Conservation (phyloP, 2,888 invertebrate genomes). For the Stenodera caucasica region DNA sequence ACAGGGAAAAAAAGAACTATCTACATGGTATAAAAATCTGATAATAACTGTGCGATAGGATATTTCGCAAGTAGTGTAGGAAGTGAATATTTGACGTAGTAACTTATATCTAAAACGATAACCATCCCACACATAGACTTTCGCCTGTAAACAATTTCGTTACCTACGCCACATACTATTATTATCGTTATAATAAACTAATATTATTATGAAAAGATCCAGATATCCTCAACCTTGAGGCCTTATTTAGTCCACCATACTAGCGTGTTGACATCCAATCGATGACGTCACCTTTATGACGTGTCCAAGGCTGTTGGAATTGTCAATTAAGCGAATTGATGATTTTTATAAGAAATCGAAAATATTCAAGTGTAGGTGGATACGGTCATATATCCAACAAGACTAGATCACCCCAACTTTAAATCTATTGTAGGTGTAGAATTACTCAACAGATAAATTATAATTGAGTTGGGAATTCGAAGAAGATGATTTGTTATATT, state of each 20-base stretch:
- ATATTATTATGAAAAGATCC: conserved; percentile 13
- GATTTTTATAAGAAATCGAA: not conserved
- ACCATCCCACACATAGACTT: conserved; percentile 37
- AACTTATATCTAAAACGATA: conserved; percentile 37
- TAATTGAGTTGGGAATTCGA: conserved; percentile 13
- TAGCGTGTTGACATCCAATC: conserved; percentile 27
- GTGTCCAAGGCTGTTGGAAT: conserved; percentile 24
- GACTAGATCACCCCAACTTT: conserved; percentile 28
- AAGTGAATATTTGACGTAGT: conserved; percentile 38
- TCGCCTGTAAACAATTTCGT: conserved; percentile 39
- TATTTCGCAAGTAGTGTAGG: conserved; percentile 44
- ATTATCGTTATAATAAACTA: not conserved
- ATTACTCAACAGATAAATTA: conserved; percentile 30
- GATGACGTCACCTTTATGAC: conserved; percentile 22
- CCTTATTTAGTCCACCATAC: conserved; percentile 32
- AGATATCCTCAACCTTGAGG: conserved; percentile 35
- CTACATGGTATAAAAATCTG: conserved; percentile 34
- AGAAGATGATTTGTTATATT: conserved; percentile 16
- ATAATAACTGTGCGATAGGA: conserved; percentile 36
- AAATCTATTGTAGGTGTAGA: conserved; percentile 30
- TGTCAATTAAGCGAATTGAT: conserved; percentile 11
- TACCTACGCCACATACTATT: conserved; percentile 30
- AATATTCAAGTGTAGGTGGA: conserved; percentile 8
- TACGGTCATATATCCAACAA: conserved; percentile 18
- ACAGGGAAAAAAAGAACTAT: conserved; percentile 29